Percentiles rank a stretch among this genome's conserved stretches.
Evolutionary conservation across 2,888 invertebrate species (phyloP).

Genomic region (Dicyrtomina minuta): DNA sequence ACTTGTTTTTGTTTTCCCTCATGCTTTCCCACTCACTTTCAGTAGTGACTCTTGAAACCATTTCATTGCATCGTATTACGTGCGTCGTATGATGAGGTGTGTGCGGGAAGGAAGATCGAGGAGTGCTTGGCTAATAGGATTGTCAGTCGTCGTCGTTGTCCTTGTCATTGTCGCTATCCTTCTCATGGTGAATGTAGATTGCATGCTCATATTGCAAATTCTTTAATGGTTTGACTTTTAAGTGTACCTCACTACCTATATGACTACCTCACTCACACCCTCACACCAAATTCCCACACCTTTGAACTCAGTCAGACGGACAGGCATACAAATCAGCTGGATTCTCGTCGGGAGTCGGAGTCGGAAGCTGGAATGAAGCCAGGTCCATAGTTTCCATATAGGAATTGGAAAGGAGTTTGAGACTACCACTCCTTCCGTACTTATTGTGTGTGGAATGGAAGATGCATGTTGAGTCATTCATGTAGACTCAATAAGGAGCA

Average conservation of each 20-base stretch:
- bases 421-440: no score
- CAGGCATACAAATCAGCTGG: neutral
- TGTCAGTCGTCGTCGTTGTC: no score
- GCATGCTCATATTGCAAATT: slow-evolving; percentile 26
- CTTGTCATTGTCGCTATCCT: no score
- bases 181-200: neutral
- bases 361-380: no score
- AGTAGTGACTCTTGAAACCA: no score
- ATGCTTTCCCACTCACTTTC: neutral
- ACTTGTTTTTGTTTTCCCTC: neutral
- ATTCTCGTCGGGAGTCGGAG: no score
- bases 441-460: neutral
- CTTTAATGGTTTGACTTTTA: neutral
- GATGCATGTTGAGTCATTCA: slow-evolving; percentile 3
- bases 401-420: no score
- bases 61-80: no score
- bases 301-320: neutral
- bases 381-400: no score
- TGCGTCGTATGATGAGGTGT: no score
- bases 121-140: no score
- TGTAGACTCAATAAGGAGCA: neutral
- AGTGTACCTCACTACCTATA: slow-evolving; percentile 7
- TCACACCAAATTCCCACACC: slow-evolving; percentile 7
- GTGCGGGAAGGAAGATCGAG: no score
- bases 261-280: slow-evolving; percentile 11